Conservation (phyloP, 2,888 invertebrate genomes). For the Acholoe squamosa region DNA sequence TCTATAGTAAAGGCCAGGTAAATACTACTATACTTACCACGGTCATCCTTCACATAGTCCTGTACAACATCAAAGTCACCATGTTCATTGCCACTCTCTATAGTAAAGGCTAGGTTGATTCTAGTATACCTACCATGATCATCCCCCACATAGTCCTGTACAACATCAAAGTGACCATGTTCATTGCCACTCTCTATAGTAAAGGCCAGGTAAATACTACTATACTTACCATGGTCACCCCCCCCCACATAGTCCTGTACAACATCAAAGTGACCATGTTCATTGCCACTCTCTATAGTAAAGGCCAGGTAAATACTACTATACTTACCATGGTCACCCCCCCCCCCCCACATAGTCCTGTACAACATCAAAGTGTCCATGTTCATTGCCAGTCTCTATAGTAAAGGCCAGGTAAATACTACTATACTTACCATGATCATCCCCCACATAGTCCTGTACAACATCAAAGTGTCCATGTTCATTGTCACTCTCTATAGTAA, state of each 20-base stretch:
- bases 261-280: slow-evolving; percentile 79
- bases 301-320: too few relatives aligned
- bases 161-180: slow-evolving; percentile 79
- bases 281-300: slow-evolving; percentile 79
- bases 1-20: slow-evolving; percentile 82
- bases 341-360: slow-evolving; percentile 77
- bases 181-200: slow-evolving; percentile 80
- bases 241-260: slow-evolving; percentile 77
- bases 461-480: slow-evolving; percentile 79
- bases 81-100: slow-evolving; percentile 78
- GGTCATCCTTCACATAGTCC: slow-evolving; percentile 76
- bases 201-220: too few relatives aligned
- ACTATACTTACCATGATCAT: slow-evolving; percentile 80
- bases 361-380: slow-evolving; percentile 79
- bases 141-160: slow-evolving; percentile 76
- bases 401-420: slow-evolving; percentile 81
- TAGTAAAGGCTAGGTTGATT: slow-evolving; percentile 82
- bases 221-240: slow-evolving; percentile 80
- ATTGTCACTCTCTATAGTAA: slow-evolving; percentile 81
- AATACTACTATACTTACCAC: slow-evolving; percentile 75
- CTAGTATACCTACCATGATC: slow-evolving; percentile 81
- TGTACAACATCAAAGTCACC: slow-evolving; percentile 81
- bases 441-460: slow-evolving; percentile 76
- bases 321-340: slow-evolving; percentile 80
- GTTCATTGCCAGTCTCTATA: slow-evolving; percentile 80